A percentile compares a stretch with the other conserved stretches of the same genome.
phyloP scores from a whole-genome alignment of 1,140 invertebrate genomes.

The Mamestra configurata region DNA sequence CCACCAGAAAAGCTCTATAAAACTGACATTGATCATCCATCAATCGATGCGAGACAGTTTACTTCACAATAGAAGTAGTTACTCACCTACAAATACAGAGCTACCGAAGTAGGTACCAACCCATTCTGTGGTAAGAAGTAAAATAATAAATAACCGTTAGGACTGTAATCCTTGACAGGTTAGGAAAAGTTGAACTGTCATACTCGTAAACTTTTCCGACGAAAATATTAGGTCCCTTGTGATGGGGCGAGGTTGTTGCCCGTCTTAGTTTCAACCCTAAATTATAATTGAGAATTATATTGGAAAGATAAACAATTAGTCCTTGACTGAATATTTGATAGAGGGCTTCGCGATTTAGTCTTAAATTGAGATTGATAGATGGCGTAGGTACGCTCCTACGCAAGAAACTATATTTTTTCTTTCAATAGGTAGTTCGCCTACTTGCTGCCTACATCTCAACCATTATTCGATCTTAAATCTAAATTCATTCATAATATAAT shows the following conservation, averaged over 20 bases:
- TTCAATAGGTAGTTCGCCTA: too few species aligned
- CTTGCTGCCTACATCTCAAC: too few species aligned
- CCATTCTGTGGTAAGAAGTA: neutral
- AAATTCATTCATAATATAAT: too few species aligned
- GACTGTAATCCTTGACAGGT: slow-evolving; percentile 27
- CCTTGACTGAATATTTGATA: neutral
- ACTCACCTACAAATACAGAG: neutral
- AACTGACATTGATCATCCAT: neutral
- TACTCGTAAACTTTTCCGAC: slow-evolving; percentile 11
- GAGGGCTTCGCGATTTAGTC: neutral
- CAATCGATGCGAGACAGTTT: slow-evolving; percentile 3
- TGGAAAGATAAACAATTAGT: neutral
- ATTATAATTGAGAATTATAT: slow-evolving; percentile 6
- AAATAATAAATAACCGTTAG: slow-evolving; percentile 31
- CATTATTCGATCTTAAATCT: too few species aligned
- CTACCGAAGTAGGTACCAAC: too few species aligned
- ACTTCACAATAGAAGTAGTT: neutral
- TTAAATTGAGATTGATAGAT: too few species aligned
- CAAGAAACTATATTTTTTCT: too few species aligned
- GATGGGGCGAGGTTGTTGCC: neutral
- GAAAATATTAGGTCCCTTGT: slow-evolving; percentile 5
- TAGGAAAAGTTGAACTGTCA: slow-evolving; percentile 35
- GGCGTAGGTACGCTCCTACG: too few species aligned
- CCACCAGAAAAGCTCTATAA: neutral
- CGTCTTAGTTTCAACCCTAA: neutral